Conservation (phyloP, 2,113 vertebrate species). For the Damaliscus lunatus region DNA sequence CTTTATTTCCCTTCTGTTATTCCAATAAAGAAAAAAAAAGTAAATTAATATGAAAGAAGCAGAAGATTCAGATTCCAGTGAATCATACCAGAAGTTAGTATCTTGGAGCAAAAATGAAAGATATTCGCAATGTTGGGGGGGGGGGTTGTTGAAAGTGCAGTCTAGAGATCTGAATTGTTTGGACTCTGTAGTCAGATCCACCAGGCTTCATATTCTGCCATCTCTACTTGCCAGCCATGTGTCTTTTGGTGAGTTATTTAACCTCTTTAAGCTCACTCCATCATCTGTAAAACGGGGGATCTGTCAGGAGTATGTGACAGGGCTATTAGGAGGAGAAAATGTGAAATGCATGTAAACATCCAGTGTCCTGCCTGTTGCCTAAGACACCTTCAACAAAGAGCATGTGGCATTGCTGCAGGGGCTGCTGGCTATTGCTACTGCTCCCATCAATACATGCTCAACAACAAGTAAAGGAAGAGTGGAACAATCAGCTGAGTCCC, state of each 20-base stretch:
- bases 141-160: background rate
- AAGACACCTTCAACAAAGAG: background rate
- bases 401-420: background rate
- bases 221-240: background rate
- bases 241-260: background rate
- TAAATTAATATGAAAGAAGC: conserved; percentile 1
- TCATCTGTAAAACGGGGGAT: background rate
- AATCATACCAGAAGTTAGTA: background rate
- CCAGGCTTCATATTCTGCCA: background rate
- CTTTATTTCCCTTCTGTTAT: background rate
- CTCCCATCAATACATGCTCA: background rate
- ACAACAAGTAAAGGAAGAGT: background rate
- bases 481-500: background rate
- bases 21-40: background rate
- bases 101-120: conserved; percentile 26
- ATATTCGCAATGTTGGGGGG: background rate
- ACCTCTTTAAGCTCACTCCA: background rate
- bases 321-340: background rate
- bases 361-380: background rate
- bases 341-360: background rate
- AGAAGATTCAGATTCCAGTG: background rate
- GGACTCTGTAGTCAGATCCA: background rate
- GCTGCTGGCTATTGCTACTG: background rate
- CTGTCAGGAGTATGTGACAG: background rate
- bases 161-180: background rate